Evolutionary conservation across 2,113 vertebrate species (phyloP), one percentile per base, ranked within the genome.

Genomic region (Lasiurus cinereus): DNA sequence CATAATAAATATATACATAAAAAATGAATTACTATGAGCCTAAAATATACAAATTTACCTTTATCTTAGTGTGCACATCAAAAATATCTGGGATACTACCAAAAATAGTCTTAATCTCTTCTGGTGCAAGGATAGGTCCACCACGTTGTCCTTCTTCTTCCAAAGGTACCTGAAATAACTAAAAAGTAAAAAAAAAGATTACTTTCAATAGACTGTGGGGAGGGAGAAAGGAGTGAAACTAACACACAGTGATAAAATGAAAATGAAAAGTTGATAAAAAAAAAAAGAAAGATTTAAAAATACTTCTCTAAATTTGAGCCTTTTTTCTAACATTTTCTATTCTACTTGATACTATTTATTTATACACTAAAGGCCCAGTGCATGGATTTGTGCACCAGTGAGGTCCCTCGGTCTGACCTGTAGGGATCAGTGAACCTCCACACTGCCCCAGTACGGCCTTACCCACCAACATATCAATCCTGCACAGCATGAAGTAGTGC

Each of bases 31-130:
- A 83, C 13, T 46, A 87, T 2, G 3, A 43, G 48, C 9, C 39
- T 76, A 66, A 16, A 9, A 77, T 54, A 69, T 15, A n/a, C 16
- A 94, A 78, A 79, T 89, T 98, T 98, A 99, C 99, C 99, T 99
- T 99, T 96, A 99, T 99, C 97, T 99, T 99, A 72, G 97, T 99
- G 95, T 99, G 99, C 22, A 99, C 99, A 31, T 99, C 99, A 86
- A 99, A 99, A 97, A 99, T 99, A 95, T 99, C 99, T 56, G 99
- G 99, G 96, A 99, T 99, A 97, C 99, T 99, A 97, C 99, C 99
- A 97, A 99, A 99, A 98, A 99, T 99, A 11, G 99, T 99, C 97
- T 99, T 99, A 48, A 99, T 99, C 97, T 99, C 99, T 97, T 99
- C 99, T 88, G 98, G 99, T 48, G 99, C 99, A 97, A 99, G 99